These are phyloP conservation scores for Hydrolagus colliei DNA, from an alignment of 2,797 vertebrate genomes.

Conservation along the genomic window DNA sequence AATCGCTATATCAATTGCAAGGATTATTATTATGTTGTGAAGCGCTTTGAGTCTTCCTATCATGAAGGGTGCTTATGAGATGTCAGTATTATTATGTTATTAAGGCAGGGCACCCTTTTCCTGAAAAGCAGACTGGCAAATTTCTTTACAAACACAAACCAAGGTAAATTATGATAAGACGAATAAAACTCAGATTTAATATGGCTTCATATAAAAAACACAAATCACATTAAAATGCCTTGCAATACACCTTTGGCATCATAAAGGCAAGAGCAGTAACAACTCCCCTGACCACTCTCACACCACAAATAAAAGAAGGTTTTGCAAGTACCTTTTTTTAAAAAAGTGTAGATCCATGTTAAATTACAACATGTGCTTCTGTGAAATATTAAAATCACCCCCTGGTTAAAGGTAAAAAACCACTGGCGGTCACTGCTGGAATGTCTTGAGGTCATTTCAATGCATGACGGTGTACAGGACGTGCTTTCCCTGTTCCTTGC, in stretches of 20 bases:
- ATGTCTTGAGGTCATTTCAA: neutral
- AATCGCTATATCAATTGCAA: too few species aligned
- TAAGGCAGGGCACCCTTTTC: neutral
- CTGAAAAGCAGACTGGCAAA: neutral
- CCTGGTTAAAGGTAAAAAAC: neutral
- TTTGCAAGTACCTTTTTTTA: too few species aligned
- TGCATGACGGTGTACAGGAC: conserved; percentile 19
- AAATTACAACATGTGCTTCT: neutral
- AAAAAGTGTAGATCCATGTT: neutral
- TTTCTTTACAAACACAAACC: neutral
- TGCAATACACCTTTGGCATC: neutral
- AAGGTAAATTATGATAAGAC: neutral
- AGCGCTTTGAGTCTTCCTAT: too few species aligned
- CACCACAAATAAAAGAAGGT: neutral
- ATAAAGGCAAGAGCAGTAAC: neutral
- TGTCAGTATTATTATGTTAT: too few species aligned
- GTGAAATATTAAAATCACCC: conserved; percentile 1
- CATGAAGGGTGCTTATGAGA: too few species aligned
- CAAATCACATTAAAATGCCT: neutral
- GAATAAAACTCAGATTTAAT: too few species aligned
- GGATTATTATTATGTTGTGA: too few species aligned
- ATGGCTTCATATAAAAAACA: too few species aligned
- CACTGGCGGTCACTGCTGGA: neutral
- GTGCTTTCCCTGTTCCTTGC: conserved; percentile 1
- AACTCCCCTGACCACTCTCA: neutral